Evolutionary conservation across 2,888 invertebrate species (phyloP).

Genomic region (Noctua pronuba): DNA sequence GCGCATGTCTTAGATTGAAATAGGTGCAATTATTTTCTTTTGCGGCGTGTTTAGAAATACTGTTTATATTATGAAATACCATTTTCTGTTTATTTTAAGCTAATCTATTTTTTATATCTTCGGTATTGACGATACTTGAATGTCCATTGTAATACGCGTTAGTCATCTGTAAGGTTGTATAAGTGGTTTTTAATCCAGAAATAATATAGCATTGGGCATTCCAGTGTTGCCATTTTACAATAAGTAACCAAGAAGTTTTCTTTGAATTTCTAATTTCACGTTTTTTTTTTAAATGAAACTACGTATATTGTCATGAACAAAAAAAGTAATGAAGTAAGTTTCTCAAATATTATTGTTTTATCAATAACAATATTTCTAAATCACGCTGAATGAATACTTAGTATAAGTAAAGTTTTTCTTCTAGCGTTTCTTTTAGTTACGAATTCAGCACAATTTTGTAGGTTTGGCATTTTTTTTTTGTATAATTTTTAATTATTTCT

Average conservation of each 20-base stretch:
- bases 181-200: neutral
- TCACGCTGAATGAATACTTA: constrained; percentile 52
- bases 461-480: constrained; percentile 18
- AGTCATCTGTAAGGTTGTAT: neutral
- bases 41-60: constrained; percentile 58
- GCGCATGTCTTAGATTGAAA: constrained; percentile 57
- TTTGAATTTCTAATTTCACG: neutral
- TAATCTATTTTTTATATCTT: neutral
- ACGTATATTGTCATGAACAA: neutral
- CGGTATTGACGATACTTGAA: constrained; percentile 14
- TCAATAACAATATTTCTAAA: constrained; percentile 46
- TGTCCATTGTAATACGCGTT: constrained; percentile 10
- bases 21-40: constrained; percentile 68
- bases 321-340: neutral
- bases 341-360: neutral
- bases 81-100: neutral
- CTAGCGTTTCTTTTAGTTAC: constrained; percentile 50
- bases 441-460: constrained; percentile 59
- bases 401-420: constrained; percentile 48
- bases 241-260: neutral
- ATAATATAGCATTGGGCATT: neutral
- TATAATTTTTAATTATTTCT: constrained; percentile 10
- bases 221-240: neutral
- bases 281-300: neutral
- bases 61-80: constrained; percentile 5